Base-by-base conservation (phyloP, 2,797 vertebrate species). In the Rhinophrynus dorsalis region DNA sequence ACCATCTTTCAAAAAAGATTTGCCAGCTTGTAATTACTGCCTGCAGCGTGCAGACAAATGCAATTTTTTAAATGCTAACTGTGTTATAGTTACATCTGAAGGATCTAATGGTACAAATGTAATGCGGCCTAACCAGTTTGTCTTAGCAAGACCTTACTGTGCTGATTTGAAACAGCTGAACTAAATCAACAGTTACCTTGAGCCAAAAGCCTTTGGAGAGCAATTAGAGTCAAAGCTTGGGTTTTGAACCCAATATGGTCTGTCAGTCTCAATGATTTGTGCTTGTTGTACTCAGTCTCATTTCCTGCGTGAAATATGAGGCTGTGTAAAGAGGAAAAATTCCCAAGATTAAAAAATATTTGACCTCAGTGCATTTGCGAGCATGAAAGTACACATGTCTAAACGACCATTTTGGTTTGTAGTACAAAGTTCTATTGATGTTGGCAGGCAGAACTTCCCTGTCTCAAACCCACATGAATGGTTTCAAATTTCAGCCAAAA, bases 121-220 rank as follows among this genome's bases (percentile, higher is more conserved):
- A 88, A 84, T 69, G 68, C 72, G 54, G 84, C 82, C 89, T 86
- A 88, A 82, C 87, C 80, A 85, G 90, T 90, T 89, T 89, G 86
- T 88, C 85, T 91, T 88, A 86, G 85, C 52, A 26, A 88, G 83
- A 85, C 86, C 86, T 85, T 87, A 80, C 74, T 64, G 82, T 83
- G 84, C 81, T 91, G 87, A 91, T 90, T 90, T 87, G 88, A 91
- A 92, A 90, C 90, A 91, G 90, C 89, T 92, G 90, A 91, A 83
- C 86, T 91, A 91, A 91, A 91, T 90, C 87, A 92, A 89, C 90
- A 91, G 89, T 88, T 91, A 91, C 90, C 89, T 90, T 90, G 88
- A 92, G 87, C 87, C 88, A 89, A 85, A 79, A 85, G 85, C 85
- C 89, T 90, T 92, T 78, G 81, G 90, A 92, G 90, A 91, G 86